Base-by-base conservation (phyloP, 2,113 vertebrate species). In the Lamprologus callipterus region DNA sequence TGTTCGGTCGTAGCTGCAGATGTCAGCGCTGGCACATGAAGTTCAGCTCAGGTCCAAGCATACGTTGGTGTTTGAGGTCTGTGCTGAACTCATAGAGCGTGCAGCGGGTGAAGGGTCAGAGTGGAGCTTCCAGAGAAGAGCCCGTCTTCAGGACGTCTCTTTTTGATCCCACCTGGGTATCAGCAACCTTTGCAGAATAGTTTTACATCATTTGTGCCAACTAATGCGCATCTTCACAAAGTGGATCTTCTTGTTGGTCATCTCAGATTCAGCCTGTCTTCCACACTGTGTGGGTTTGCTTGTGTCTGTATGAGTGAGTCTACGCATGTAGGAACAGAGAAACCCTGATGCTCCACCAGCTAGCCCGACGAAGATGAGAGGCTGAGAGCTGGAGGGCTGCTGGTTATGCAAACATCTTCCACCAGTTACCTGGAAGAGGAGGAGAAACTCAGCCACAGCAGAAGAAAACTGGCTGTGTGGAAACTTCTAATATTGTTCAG, bases 81-180 rank as follows among this genome's bases (percentile, higher is more conserved):
- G 31, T 65, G 60, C 17, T 12, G 31, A 65, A 0, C 0, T 65
- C 17, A n/a, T 1, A 11, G 31, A 35, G 60, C 6, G 6, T 19
- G 31, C 31, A 35, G 60, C 31, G 6, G 17, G 0, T 7, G 9
- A 63, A 63, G 31, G 6, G 58, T 35, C 31, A 12, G 17, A 65
- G 9, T 8, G 60, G 60, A 35, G 31, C 60, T 65, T 1, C 31
- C 26, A 58, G 55, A 58, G 55, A 28, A 58, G 26, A 0, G 10
- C 53, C 53, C 4, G 2, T 12, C 53, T 12, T 54, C 53, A 28
- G 55, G 13, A 58, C 7, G 2, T 58, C 54, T 3, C 55, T 2
- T 28, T 58, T 16, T 35, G 60, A 35, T 17, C 26, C 1, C 57
- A 31, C 57, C 26, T 35, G 13, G 28, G 0, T 63, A 19, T n/a